Percentiles rank a stretch among this genome's conserved stretches.
Conservation (phyloP, 2,888 invertebrate species). For the Norana najaformis region DNA sequence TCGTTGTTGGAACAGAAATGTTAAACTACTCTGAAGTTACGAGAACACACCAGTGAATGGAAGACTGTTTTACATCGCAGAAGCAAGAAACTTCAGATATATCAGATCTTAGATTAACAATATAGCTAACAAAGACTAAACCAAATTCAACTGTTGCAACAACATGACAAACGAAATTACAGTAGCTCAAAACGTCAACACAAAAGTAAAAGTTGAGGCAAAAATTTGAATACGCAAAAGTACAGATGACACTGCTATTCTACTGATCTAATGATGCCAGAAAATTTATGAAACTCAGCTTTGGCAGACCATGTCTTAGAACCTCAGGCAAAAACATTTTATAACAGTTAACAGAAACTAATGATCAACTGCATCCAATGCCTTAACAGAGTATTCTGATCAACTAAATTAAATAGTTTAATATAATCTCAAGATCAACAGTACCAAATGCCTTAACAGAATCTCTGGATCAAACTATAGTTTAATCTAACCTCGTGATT, state of each 20-base stretch:
- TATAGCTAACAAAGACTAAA: not conserved
- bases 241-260: conserved; percentile 4
- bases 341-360: not conserved
- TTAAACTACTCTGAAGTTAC: not conserved
- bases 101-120: not conserved
- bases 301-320: not conserved
- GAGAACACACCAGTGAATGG: not conserved
- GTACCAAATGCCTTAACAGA: not conserved
- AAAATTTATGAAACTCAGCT: not conserved
- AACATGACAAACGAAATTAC: not conserved
- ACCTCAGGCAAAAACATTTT: not conserved
- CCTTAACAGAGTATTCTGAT: conserved; percentile 1
- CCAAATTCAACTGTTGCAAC: not conserved
- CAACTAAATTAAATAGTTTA: not conserved
- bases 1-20: not conserved
- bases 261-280: not conserved
- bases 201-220: not conserved
- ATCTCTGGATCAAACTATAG: not conserved
- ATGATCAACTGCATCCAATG: not conserved
- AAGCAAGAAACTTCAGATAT: not conserved
- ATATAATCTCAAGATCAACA: not conserved
- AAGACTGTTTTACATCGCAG: not conserved
- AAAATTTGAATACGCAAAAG: not conserved
- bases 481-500: not conserved
- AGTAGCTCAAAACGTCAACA: not conserved